A percentile compares a stretch with the other conserved stretches of the same genome.
Conservation (phyloP, 2,797 vertebrate species). For the Botia almorhae region DNA sequence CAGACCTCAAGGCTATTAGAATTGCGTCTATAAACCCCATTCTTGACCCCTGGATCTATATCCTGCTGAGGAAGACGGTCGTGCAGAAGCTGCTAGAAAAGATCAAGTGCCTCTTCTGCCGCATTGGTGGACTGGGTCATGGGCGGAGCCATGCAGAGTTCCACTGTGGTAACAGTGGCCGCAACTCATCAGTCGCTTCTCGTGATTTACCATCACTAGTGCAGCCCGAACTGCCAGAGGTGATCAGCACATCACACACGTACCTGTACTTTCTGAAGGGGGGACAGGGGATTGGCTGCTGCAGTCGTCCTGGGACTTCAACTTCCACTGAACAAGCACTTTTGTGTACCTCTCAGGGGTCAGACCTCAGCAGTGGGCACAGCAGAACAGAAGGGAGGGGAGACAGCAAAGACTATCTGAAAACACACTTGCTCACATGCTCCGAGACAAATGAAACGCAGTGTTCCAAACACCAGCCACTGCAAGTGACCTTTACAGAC, state of each 20-base stretch:
- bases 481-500: slow-evolving; percentile 87
- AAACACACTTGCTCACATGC: neutral
- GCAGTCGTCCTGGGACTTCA: slow-evolving; percentile 59
- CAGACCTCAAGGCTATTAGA: slow-evolving; percentile 90
- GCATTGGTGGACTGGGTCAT: slow-evolving; percentile 82
- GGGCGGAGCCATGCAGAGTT: slow-evolving; percentile 71
- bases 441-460: slow-evolving; percentile 45
- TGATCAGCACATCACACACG: slow-evolving; percentile 86
- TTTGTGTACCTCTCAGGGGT: slow-evolving; percentile 71
- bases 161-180: slow-evolving; percentile 76
- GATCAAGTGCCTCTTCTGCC: slow-evolving; percentile 94
- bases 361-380: slow-evolving; percentile 61
- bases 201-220: slow-evolving; percentile 85
- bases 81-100: slow-evolving; percentile 92
- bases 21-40: slow-evolving; percentile 96
- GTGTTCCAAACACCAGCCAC: slow-evolving; percentile 74
- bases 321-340: slow-evolving; percentile 67
- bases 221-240: slow-evolving; percentile 80
- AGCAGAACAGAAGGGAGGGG: slow-evolving; percentile 60
- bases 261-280: slow-evolving; percentile 80
- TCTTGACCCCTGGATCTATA: slow-evolving; percentile 96
- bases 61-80: slow-evolving; percentile 92
- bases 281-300: slow-evolving; percentile 62
- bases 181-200: slow-evolving; percentile 83
- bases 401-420: neutral